phyloP scores from a whole-genome alignment of 2,888 invertebrate species.

The Eupeodes luniger region DNA sequence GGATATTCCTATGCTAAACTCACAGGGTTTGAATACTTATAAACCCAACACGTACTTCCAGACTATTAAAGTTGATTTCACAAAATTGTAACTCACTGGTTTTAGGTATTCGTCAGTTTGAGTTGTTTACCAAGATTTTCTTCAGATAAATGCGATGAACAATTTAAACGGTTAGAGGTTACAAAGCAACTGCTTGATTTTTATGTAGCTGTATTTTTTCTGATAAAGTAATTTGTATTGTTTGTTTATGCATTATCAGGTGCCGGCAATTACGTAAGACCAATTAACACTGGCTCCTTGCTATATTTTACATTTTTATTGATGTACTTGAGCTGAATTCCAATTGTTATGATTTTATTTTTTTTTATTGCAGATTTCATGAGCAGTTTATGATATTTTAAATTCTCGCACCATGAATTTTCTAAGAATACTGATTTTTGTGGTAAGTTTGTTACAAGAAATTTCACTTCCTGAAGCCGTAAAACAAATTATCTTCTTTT shows the following conservation, averaged over 20 bases:
- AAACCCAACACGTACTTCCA: neutral
- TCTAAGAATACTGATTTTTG: conserved; percentile 45
- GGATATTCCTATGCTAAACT: too few relatives aligned
- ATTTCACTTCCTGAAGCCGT: too few relatives aligned
- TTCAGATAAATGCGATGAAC: conserved; percentile 30
- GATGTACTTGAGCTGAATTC: conserved; percentile 17
- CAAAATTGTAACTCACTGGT: neutral
- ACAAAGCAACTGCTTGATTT: conserved; percentile 18
- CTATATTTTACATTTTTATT: conserved; percentile 1
- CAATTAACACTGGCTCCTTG: conserved; percentile 8
- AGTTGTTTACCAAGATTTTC: conserved; percentile 24
- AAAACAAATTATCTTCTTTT: neutral
- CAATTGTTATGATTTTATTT: neutral
- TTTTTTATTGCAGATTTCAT: conserved; percentile 45
- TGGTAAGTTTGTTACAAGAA: conserved; percentile 26
- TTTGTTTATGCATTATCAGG: conserved; percentile 30
- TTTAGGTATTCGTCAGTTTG: conserved; percentile 1
- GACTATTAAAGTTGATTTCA: conserved; percentile 21
- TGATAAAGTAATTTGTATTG: conserved; percentile 8
- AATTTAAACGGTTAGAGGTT: conserved; percentile 36
- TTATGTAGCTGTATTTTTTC: neutral
- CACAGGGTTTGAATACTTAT: too few relatives aligned
- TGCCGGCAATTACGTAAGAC: conserved; percentile 33
- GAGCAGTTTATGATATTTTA: conserved; percentile 15
- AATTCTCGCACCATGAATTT: conserved; percentile 31